Evolutionary conservation across 2,888 invertebrate genomes (phyloP), one percentile per base, ranked within the genome.

Genomic region (Eledone cirrhosa): DNA sequence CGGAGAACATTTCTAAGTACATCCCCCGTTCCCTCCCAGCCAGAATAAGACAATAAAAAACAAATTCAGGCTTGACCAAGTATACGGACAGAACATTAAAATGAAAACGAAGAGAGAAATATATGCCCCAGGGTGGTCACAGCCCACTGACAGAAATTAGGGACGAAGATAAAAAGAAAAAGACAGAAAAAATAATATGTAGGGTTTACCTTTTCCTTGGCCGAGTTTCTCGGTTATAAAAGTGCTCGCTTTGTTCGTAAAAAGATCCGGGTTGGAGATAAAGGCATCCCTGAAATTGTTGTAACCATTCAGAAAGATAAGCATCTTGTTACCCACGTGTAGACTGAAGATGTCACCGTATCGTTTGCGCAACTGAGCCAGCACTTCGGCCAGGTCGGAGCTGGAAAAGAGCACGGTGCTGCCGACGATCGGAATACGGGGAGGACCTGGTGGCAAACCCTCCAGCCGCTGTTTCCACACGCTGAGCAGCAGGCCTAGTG

Each of bases 291-390:
- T 69, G 33, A 81, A 74, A 13, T 24, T 14, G 11, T 27, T 48
- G 48, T 79, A 81, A 7, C 79, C 79, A 65, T 79, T 81, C 19
- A 81, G 59, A 47, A 81, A 78, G 29, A 79, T 76, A n/a, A 77
- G 33, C 29, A 78, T 33, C 59, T 75, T 79, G 27, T 67, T 78
- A 2, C 78, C 72, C n/a, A 79, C 29, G 31, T 78, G 79, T 3
- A 81, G n/a, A 33, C 80, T 77, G 69, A 80, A 80, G 24, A 80
- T 79, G 47, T 80, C 79, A 13, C 80, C 80, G 48, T 79, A 77
- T 19, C 72, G 74, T 16, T 27, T 22, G n/a, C 80, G 69, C 14
- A 80, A 72, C 41, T 72, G 63, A 16, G 48, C 47, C n/a, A 77
- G 79, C 3, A 41, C 47, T 29, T 24, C 27, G 7, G 77, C 41